Evolutionary conservation across 2,888 invertebrate genomes (phyloP), one percentile per base, ranked within the genome.

Genomic region (Drosophila buzzatii): DNA sequence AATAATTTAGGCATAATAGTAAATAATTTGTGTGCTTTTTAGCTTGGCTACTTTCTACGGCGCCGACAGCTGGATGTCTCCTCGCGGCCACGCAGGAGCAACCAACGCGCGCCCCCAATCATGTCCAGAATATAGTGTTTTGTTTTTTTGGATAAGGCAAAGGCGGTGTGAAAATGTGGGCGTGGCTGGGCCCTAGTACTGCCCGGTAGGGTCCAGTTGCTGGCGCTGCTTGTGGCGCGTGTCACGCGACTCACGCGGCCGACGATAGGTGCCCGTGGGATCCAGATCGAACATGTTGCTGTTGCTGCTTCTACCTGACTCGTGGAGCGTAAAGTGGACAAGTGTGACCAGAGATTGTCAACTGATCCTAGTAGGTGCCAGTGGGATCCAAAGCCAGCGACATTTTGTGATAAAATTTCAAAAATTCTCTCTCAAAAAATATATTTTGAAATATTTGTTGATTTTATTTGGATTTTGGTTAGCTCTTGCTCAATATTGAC

Each of bases 51-150:
- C 91, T 93, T 93, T 92, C 93, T 92, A 85, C 93, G 83, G 59
- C 92, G 91, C 51, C 93, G 90, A 64, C 93, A 93, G 82, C 93
- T 93, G 78, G 93, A 93, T 78, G 93, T 93, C 90, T 93, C 93
- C 91, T 93, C 93, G 70, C 93, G 92, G 81, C 93, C 93, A 63
- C 92, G 91, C 72, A 93, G 90, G 86, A 92, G 88, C 85, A 90
- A 75, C 93, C 93, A 93, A 78, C 89, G 90, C 76, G 89, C 86
- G 71, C 84, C 89, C 59, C 85, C 84, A 76, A 89, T 89, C 89
- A 87, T 89, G 74, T 76, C 86, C 82, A 80, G 74, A 72, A 57
- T 78, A 66, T 44, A 23, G 10, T n/a, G 16, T 1, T n/a, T 64
- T 44, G 39, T 59, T 68, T 14, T 51, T 52, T 56, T 70, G 67